These are phyloP conservation scores for Poeciliopsis turrubarensis DNA, from an alignment of 2,113 vertebrate genomes.

Conservation along the genomic window DNA sequence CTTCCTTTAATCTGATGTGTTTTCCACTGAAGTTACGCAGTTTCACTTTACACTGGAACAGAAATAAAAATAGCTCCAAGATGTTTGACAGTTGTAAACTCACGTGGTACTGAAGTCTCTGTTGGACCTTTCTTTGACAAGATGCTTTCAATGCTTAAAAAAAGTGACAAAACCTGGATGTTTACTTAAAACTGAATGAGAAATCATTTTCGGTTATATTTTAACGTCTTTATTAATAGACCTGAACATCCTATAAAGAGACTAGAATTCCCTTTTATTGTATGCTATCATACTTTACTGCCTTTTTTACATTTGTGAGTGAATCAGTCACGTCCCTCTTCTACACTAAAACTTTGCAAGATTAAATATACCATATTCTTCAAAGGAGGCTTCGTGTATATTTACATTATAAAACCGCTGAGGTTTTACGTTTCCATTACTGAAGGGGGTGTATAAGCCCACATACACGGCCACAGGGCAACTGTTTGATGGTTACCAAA, in stretches of 20 bases:
- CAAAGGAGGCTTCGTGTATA: conserved; percentile 52
- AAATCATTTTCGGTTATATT: conserved; percentile 14
- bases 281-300: conserved; percentile 10
- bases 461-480: conserved; percentile 13
- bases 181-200: conserved; percentile 25
- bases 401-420: conserved; percentile 36
- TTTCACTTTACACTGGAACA: conserved; percentile 30
- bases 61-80: conserved; percentile 22
- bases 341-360: conserved; percentile 31
- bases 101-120: conserved; percentile 15
- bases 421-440: conserved; percentile 30
- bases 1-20: conserved; percentile 48
- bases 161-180: conserved; percentile 32
- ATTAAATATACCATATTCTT: conserved; percentile 46
- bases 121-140: conserved; percentile 29
- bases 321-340: conserved; percentile 55
- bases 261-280: conserved; percentile 11
- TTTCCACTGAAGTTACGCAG: conserved; percentile 43
- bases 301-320: conserved; percentile 40
- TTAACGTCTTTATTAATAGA: neutral
- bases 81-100: conserved; percentile 46
- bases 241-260: neutral
- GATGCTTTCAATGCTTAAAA: conserved; percentile 53
- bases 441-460: conserved; percentile 24
- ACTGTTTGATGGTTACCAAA: conserved; percentile 25